Base-by-base conservation (phyloP, 2,888 invertebrate genomes). In the Dendrolimus houi region DNA sequence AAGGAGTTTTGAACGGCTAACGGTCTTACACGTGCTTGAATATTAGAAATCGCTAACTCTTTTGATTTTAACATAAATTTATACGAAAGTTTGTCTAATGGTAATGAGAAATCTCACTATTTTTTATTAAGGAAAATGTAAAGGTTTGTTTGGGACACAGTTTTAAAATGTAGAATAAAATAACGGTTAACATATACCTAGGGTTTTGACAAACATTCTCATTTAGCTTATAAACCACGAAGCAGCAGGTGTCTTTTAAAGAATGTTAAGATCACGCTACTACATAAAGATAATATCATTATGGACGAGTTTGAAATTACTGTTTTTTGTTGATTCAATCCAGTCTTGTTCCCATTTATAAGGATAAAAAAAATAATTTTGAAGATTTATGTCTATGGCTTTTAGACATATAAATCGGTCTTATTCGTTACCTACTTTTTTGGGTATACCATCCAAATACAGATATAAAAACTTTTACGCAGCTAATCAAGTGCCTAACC, bases 1-100 rank as follows among this genome's bases (percentile, higher is more conserved):
- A 71, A 69, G 71, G 67, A 75, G 67, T 66, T 73, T 69, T 69
- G 68, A 70, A 72, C 70, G 62, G 69, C 47, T 47, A 47, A 47
- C 47, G 10, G 12, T 12, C 47, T 47, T 47, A 47, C 47, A 47
- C 47, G 47, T 47, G 12, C 47, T 47, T 9, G 47, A 47, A 47
- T 47, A 47, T n/a, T 47, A 47, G 47, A 47, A 47, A 47, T 47
- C 47, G 29, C 29, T 29, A 29, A 29, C 29, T 29, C 6, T 29
- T 29, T 1, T 29, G 0, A 29, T 6, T 29, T 29, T 29, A 29
- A 29, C 3, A 29, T 29, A 29, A 29, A 29, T 29, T 29, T 6
- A 29, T 29, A 29, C 29, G 29, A 29, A 29, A 29, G 29, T 29
- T 6, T 29, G 29, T 29, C 29, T 29, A 29, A 29, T 29, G 29